These are phyloP conservation scores for Gymnocypris eckloni DNA, from an alignment of 2,797 vertebrate species.

Conservation along the genomic window DNA sequence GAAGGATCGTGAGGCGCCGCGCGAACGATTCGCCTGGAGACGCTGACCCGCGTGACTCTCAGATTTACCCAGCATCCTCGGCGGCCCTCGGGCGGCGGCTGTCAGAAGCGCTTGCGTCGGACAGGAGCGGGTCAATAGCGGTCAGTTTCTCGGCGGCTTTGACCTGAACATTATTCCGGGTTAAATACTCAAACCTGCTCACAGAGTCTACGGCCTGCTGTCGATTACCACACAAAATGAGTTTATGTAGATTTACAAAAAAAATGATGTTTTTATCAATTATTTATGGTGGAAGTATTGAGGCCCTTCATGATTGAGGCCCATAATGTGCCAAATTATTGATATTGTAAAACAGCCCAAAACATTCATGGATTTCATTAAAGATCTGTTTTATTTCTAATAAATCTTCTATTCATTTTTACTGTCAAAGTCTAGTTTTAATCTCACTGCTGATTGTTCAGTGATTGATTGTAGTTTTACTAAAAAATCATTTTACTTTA, in stretches of 20 bases:
- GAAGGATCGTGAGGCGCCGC: constrained; percentile 83
- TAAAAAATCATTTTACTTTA: not conserved
- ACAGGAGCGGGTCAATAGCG: not conserved
- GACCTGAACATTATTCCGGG: not conserved
- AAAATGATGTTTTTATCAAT: not conserved
- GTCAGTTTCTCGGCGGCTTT: not conserved
- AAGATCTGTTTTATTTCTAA: not conserved
- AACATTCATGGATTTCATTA: not conserved
- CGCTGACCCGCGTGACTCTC: constrained; percentile 78
- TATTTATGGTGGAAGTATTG: not conserved
- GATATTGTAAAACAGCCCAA: not conserved
- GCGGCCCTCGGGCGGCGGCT: constrained; percentile 75
- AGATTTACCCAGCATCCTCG: constrained; percentile 76
- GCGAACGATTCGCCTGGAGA: constrained; percentile 73
- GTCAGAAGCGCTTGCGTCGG: constrained; percentile 78
- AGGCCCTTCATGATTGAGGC: not conserved
- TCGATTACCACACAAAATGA: not conserved
- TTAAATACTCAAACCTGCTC: not conserved
- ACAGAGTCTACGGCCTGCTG: not conserved
- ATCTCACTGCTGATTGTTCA: not conserved
- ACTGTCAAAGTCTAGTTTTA: not conserved
- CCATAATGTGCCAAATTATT: not conserved
- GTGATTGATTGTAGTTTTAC: not conserved
- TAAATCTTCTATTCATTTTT: not conserved
- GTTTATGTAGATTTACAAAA: not conserved